Evolutionary conservation across 2,797 vertebrate species (phyloP), one percentile per base, ranked within the genome.

Genomic region (Sebastes hubbsi): DNA sequence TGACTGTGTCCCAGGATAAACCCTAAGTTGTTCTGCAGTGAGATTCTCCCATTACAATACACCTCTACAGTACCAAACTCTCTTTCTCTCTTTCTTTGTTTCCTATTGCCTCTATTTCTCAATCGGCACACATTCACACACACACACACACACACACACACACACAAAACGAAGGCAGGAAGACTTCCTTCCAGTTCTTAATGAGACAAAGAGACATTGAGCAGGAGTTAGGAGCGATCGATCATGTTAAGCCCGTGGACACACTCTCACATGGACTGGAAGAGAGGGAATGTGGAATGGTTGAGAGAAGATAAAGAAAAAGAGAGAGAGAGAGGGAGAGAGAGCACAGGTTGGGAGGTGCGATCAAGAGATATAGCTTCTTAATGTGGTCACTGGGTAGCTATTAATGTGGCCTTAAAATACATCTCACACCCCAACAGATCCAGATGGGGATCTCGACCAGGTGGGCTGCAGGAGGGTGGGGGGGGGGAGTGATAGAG

Each of bases 131-230:
- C 68, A 30, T 36, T 72, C 24, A 42, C 63, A 65, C 62, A 36
- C 32, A 10, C 27, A 27, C 22, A 27, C 38, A 46, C 36, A 27
- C 61, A 38, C 62, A 36, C 32, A 10, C 27, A 27, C 22, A 27
- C 38, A 46, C 36, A 27, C 61, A 38, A 56, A 69, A 54, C 64
- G 10, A 72, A 54, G 6, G 5, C 62, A 70, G 63, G 59, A 66
- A 46, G 32, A 83, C 68, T 78, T 81, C 80, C 77, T 81, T 82
- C 77, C 71, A 81, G 73, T 87, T 80, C 87, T 84, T 90, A 92
- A 91, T 34, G 24, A 89, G 88, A 93, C 89, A 91, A 91, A 90
- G 80, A 91, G 78, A 78, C 91, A 93, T 94, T 93, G 90, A 80
- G 80, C 74, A 72, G 83, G 89, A 91, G 91, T 90, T 90, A 76